Evolutionary conservation across 2,888 invertebrate species (phyloP).

Genomic region (Paralinhomoeus sp.): DNA sequence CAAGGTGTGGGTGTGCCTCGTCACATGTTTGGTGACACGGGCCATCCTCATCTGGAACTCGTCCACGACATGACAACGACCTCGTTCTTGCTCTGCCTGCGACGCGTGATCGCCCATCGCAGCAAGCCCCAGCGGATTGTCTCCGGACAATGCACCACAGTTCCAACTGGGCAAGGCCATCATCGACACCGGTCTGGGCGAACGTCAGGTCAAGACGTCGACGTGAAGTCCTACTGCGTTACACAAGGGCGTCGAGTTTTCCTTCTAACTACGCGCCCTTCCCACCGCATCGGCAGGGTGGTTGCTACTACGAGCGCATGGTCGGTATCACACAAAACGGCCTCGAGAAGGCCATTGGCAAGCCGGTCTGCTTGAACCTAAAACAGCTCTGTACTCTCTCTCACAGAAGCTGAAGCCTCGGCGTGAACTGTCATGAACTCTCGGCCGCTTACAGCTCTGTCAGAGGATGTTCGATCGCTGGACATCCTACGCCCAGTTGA

Average conservation of each 20-base stretch:
- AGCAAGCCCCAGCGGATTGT: slow-evolving; percentile 13
- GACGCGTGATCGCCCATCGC: slow-evolving; percentile 18
- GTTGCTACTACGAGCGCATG: slow-evolving; percentile 27
- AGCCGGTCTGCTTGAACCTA: not conserved
- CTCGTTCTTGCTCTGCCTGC: slow-evolving; percentile 16
- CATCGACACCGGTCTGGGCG: not conserved
- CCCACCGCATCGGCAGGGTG: slow-evolving; percentile 29
- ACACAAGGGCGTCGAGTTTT: slow-evolving; percentile 9
- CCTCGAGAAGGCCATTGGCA: not conserved
- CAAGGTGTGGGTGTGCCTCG: slow-evolving; percentile 18
- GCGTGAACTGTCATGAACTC: slow-evolving; percentile 1
- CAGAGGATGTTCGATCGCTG: not conserved
- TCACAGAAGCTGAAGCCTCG: not conserved
- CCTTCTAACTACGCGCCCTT: slow-evolving; percentile 26
- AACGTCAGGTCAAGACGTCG: not conserved
- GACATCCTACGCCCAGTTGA: not conserved
- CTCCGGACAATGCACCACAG: slow-evolving; percentile 26
- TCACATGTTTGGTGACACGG: slow-evolving; percentile 24
- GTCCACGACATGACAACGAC: slow-evolving; percentile 14
- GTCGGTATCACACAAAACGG: slow-evolving; percentile 22
- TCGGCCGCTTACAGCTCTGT: not conserved
- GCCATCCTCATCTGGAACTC: slow-evolving; percentile 23
- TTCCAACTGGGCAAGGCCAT: slow-evolving; percentile 10
- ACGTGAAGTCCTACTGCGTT: slow-evolving; percentile 2
- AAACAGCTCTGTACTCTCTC: not conserved